These are phyloP conservation scores for Artibeus lituratus DNA, from an alignment of 2,797 vertebrate species.

Conservation along the genomic window DNA sequence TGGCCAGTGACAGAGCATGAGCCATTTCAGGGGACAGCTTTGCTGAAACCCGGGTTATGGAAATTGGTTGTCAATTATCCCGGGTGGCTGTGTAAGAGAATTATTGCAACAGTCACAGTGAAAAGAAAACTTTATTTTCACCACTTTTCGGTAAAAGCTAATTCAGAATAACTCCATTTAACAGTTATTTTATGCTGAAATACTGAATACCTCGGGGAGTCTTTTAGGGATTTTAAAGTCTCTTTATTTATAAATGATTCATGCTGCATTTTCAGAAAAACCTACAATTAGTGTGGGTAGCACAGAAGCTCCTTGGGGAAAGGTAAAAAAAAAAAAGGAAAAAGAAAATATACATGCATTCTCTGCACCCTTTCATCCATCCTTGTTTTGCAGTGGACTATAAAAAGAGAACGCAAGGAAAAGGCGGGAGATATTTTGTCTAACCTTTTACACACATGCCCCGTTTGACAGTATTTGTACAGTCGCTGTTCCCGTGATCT, in stretches of 20 bases:
- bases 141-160: constrained; percentile 89
- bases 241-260: constrained; percentile 92
- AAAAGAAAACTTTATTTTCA: constrained; percentile 88
- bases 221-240: constrained; percentile 91
- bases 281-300: constrained; percentile 92
- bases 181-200: constrained; percentile 90
- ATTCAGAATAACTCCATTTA: constrained; percentile 90
- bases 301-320: constrained; percentile 86
- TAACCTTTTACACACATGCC: constrained; percentile 78
- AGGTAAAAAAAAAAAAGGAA: constrained; percentile 76
- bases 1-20: constrained; percentile 69
- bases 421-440: constrained; percentile 74
- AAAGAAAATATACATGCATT: constrained; percentile 79
- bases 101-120: constrained; percentile 83
- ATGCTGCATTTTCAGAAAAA: constrained; percentile 91
- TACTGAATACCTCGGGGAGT: constrained; percentile 87
- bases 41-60: constrained; percentile 85
- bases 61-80: constrained; percentile 85
- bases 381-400: constrained; percentile 81
- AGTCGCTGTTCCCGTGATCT: constrained; percentile 66
- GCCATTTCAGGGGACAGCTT: constrained; percentile 80
- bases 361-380: constrained; percentile 76
- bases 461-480: constrained; percentile 72
- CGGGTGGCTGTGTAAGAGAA: constrained; percentile 85
- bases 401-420: constrained; percentile 73